Percentiles rank a stretch among this genome's conserved stretches.
Conservation (phyloP, 2,888 invertebrate genomes). For the Eurytoma californica region DNA sequence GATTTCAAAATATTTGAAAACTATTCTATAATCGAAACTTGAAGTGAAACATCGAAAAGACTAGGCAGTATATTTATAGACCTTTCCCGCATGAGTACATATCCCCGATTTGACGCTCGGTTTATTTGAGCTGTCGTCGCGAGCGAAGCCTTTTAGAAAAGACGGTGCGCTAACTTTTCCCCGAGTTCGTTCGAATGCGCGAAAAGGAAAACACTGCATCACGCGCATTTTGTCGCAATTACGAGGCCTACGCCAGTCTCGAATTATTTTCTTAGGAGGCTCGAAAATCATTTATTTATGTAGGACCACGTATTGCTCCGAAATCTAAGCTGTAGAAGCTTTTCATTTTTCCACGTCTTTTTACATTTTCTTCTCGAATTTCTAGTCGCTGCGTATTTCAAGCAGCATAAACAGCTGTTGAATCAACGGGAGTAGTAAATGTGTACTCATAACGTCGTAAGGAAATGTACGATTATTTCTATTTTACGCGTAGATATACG, state of each 20-base stretch:
- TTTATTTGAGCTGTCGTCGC: constrained; percentile 70
- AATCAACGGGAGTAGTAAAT: constrained; percentile 21
- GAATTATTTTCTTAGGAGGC: constrained; percentile 51
- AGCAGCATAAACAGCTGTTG: constrained; percentile 33
- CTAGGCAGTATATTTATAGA: constrained; percentile 57
- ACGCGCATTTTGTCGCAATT: constrained; percentile 7
- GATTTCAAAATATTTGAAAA: too few relatives aligned
- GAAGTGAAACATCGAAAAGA: too few relatives aligned
- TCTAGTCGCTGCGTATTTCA: constrained; percentile 31
- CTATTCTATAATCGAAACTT: too few relatives aligned
- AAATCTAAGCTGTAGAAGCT: neutral
- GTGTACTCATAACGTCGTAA: neutral
- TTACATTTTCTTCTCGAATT: constrained; percentile 49
- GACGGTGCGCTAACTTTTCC: neutral
- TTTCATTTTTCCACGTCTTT: constrained; percentile 13
- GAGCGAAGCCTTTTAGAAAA: constrained; percentile 45
- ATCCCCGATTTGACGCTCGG: constrained; percentile 61
- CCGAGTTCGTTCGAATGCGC: constrained; percentile 40
- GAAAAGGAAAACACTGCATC: constrained; percentile 44
- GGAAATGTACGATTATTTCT: neutral
- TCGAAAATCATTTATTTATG: constrained; percentile 38
- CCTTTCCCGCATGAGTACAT: constrained; percentile 54
- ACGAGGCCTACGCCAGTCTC: neutral
- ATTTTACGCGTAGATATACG: neutral
- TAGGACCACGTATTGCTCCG: constrained; percentile 23